A percentile compares a stretch with the other conserved stretches of the same genome.
Evolutionary conservation across 2,888 invertebrate genomes (phyloP).

Genomic region (Cerastoderma edule): DNA sequence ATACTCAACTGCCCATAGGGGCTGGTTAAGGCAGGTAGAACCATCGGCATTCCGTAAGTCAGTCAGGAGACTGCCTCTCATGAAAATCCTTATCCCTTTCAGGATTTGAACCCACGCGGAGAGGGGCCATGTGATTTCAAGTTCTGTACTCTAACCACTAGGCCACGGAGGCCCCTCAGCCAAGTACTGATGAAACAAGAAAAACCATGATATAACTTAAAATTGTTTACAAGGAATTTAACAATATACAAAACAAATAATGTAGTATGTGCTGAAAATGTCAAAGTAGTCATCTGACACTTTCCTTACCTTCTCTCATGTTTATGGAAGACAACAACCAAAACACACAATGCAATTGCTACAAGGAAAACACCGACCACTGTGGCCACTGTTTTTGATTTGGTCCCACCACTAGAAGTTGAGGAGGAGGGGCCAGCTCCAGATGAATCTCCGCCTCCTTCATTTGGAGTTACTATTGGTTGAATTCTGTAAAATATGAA

Average conservation of each 20-base stretch:
- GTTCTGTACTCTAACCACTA: too few relatives aligned
- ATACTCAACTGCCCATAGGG: too few relatives aligned
- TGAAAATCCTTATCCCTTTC: too few relatives aligned
- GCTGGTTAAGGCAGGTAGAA: too few relatives aligned
- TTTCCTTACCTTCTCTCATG: conserved; percentile 73
- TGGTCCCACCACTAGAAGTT: conserved; percentile 36
- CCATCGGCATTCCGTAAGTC: too few relatives aligned
- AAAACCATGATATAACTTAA: too few relatives aligned
- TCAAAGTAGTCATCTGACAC: background rate
- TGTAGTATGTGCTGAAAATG: background rate
- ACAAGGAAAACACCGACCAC: conserved; percentile 66
- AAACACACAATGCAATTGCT: conserved; percentile 68
- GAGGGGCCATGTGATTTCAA: too few relatives aligned
- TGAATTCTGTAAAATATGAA: conserved; percentile 41
- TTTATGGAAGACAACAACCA: conserved; percentile 72
- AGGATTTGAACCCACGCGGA: too few relatives aligned
- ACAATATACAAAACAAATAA: background rate
- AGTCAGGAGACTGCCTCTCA: too few relatives aligned
- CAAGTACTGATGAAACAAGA: too few relatives aligned
- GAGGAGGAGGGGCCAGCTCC: conserved; percentile 13
- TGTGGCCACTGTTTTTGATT: conserved; percentile 59
- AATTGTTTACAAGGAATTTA: background rate
- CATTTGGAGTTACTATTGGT: conserved; percentile 26
- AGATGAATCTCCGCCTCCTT: background rate
- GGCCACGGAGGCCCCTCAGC: too few relatives aligned